Evolutionary conservation across 2,888 invertebrate genomes (phyloP).

Genomic region (Parapristionchus giblindavisi): DNA sequence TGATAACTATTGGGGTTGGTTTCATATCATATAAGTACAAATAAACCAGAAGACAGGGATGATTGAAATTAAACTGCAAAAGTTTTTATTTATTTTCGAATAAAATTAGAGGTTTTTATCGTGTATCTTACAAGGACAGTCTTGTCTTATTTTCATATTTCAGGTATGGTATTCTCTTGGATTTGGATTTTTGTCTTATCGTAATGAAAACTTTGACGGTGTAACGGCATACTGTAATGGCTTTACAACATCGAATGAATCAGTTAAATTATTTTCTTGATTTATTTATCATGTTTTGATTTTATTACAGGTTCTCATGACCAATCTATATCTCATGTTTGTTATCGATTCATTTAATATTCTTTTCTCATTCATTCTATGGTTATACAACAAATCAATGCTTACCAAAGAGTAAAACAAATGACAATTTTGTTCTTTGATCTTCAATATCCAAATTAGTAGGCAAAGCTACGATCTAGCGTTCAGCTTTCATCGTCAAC

Average conservation of each 20-base stretch:
- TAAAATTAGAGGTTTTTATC: too few relatives aligned
- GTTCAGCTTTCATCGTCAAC: neutral
- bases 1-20: too few relatives aligned
- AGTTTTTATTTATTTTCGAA: too few relatives aligned
- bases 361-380: neutral
- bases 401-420: neutral
- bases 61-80: too few relatives aligned
- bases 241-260: neutral
- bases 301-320: neutral
- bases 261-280: neutral
- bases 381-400: neutral
- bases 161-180: neutral
- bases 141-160: too few relatives aligned
- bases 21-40: too few relatives aligned
- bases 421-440: neutral
- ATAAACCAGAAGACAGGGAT: too few relatives aligned
- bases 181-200: neutral
- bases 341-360: neutral
- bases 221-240: slow-evolving; percentile 11
- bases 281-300: too few relatives aligned
- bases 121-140: too few relatives aligned
- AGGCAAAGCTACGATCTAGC: neutral
- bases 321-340: slow-evolving; percentile 12
- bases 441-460: neutral
- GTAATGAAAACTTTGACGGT: neutral